Evolutionary conservation across 2,113 vertebrate genomes (phyloP).

Genomic region (Piprites chloris): DNA sequence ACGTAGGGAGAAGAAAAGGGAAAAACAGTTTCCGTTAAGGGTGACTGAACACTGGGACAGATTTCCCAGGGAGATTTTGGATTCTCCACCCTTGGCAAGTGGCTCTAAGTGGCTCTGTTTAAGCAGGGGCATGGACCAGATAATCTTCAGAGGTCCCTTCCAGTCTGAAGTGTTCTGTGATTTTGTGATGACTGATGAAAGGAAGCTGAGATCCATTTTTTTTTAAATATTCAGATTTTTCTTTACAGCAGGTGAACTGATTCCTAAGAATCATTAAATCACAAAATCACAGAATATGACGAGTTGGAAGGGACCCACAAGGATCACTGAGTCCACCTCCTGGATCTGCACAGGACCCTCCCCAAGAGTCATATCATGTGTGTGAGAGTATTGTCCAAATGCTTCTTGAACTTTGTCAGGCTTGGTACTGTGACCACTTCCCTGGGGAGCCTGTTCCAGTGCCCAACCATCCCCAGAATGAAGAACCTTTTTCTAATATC

Average conservation of each 20-base stretch:
- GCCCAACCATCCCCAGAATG: neutral
- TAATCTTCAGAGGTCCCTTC: neutral
- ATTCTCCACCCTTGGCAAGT: neutral
- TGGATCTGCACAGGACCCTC: neutral
- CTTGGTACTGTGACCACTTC: neutral
- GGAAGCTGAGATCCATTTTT: neutral
- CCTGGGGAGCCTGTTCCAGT: neutral
- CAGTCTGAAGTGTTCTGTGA: neutral
- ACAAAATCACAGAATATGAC: neutral
- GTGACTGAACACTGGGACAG: neutral
- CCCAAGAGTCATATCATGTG: neutral
- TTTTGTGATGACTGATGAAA: neutral
- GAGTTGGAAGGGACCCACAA: neutral
- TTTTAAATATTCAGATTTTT: neutral
- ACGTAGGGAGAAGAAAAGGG: neutral
- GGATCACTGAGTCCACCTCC: neutral
- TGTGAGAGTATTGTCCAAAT: neutral
- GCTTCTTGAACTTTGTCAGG: neutral
- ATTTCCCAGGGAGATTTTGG: neutral
- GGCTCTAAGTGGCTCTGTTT: neutral
- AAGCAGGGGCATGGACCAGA: neutral
- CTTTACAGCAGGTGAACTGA: neutral
- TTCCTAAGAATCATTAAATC: neutral
- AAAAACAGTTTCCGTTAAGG: neutral
- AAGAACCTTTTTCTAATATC: neutral